phyloP scores from a whole-genome alignment of 2,113 vertebrate genomes.

The Castor canadensis region DNA sequence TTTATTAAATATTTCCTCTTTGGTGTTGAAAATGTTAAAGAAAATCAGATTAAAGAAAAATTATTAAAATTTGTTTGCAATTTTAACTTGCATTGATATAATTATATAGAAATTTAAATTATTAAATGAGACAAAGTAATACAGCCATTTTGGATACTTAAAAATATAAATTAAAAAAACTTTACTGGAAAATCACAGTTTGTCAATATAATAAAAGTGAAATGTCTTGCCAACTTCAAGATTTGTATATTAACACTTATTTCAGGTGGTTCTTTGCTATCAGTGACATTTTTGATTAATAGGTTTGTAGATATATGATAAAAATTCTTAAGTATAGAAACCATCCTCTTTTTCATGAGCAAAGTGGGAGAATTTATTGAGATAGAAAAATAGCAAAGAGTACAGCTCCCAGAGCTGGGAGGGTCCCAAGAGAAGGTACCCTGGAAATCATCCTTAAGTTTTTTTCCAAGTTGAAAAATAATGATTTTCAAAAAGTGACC shows the following conservation, averaged over 20 bases:
- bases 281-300: background rate
- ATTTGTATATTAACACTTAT: background rate
- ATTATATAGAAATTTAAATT: background rate
- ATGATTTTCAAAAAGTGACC: background rate
- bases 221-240: background rate
- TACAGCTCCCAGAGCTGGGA: too few species aligned
- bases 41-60: background rate
- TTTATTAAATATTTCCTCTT: background rate
- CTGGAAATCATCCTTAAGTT: background rate
- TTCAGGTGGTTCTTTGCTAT: background rate
- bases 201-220: background rate
- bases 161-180: background rate
- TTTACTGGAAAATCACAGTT: background rate
- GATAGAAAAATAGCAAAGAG: too few species aligned
- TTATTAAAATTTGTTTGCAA: background rate
- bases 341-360: too few species aligned
- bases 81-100: background rate
- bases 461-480: background rate
- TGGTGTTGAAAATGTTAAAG: background rate
- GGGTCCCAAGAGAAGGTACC: too few species aligned
- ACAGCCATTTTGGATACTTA: background rate
- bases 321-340: background rate
- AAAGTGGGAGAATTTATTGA: too few species aligned
- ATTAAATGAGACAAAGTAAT: background rate
- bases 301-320: background rate